Base-by-base conservation (phyloP, 2,113 vertebrate species). In the Trogon surrucura region DNA sequence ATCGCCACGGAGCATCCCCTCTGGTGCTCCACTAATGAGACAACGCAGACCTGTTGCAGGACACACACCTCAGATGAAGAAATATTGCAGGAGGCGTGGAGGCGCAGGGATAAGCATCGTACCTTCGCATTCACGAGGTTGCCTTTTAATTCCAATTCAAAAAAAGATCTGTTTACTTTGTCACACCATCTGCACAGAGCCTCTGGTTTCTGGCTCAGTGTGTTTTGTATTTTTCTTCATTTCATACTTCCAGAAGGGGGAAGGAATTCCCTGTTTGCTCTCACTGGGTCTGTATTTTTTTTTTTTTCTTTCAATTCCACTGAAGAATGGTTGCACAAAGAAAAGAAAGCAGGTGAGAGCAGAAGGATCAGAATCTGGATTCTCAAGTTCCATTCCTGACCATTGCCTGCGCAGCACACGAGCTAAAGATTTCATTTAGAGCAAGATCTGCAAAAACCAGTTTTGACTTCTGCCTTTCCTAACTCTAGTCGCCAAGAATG, bases 1-100 rank as follows among this genome's bases (percentile, higher is more conserved):
- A 71, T 54, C n/a, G 48, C 51, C 21, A 12, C 51, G 7, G 45
- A 44, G 70, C 70, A 44, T 66, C n/a, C 60, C 26, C 27, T 5
- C 36, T 19, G 87, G 23, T 2, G 56, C 79, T 87, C 38, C 32
- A 4, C 9, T 16, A 58, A 21, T 16, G 29, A 13, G 67, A 20
- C 20, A 62, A 13, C 5, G 1, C 23, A 34, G 56, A n/a, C 23
- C 36, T 20, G 4, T 3, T 11, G 15, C 36, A 36, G 70, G 18
- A 58, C 17, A 27, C 15, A 21, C 25, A 29, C 12, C 44, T 17
- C 9, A 21, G 27, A 14, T 5, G 75, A 17, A 50, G 41, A 38
- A 70, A 21, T 6, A 1, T 2, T 1, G 7, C 50, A 20, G 60
- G 0, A 17, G 45, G 45, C 64, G 53, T 2, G 1, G 27, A 62